Conservation (phyloP, 2,797 vertebrate species). For the Erpetoichthys calabaricus region DNA sequence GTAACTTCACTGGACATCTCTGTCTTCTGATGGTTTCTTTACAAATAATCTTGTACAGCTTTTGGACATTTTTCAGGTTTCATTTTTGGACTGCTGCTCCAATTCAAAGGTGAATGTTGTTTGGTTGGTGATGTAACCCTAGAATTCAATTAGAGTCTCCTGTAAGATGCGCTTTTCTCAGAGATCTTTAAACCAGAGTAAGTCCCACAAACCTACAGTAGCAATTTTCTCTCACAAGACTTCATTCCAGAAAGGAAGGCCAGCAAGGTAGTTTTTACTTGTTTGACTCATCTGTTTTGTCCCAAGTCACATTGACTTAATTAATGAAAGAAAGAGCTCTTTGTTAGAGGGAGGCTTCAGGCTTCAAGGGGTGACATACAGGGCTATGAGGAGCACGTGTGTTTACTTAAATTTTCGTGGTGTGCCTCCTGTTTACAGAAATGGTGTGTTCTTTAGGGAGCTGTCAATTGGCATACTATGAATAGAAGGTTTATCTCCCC, state of each 20-base stretch:
- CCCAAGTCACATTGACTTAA: neutral
- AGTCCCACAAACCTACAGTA: neutral
- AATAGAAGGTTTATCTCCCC: neutral
- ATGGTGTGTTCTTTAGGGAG: neutral
- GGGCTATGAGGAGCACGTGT: neutral
- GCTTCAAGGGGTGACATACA: neutral
- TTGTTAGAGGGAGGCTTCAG: neutral
- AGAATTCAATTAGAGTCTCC: no score
- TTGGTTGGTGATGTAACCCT: no score
- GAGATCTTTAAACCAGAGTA: no score
- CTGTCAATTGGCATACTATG: neutral
- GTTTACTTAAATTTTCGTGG: neutral
- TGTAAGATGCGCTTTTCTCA: no score
- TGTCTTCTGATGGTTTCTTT: no score
- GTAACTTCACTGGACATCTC: no score
- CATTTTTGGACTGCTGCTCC: no score
- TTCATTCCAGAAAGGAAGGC: neutral
- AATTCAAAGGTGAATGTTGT: no score
- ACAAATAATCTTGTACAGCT: no score
- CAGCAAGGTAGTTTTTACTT: neutral
- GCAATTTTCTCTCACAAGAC: neutral
- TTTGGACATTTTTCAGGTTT: no score
- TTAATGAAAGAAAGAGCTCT: neutral
- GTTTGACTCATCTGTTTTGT: neutral
- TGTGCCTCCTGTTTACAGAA: neutral